Percentiles rank a stretch among this genome's conserved stretches.
Evolutionary conservation across 1,140 invertebrate genomes (phyloP).

Genomic region (Heliconius hermathena): DNA sequence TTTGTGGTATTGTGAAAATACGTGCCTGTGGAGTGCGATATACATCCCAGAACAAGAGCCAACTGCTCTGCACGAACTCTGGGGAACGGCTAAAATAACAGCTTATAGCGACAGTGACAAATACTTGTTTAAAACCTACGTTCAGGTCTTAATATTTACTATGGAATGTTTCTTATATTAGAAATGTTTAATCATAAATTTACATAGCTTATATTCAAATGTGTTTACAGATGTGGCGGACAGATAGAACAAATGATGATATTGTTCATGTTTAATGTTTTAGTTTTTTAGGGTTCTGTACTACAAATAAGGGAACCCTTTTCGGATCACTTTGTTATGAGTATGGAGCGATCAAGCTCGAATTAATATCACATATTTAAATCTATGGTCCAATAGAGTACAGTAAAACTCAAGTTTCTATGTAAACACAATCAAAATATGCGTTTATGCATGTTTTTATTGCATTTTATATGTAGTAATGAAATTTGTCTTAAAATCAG

Average conservation of each 20-base stretch:
- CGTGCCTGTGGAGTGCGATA: not conserved
- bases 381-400: too few relatives aligned
- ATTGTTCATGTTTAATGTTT: not conserved
- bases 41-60: conserved; percentile 7
- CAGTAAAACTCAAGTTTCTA: too few relatives aligned
- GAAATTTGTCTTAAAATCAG: too few relatives aligned
- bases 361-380: too few relatives aligned
- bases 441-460: too few relatives aligned
- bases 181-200: not conserved
- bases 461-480: too few relatives aligned
- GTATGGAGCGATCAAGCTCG: too few relatives aligned
- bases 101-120: conserved; percentile 6
- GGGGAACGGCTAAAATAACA: conserved; percentile 7
- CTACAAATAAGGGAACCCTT: too few relatives aligned
- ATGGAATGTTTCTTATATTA: not conserved
- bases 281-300: too few relatives aligned
- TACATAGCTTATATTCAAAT: not conserved
- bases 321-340: too few relatives aligned
- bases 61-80: not conserved
- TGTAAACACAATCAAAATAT: too few relatives aligned
- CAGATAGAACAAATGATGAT: not conserved
- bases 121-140: conserved; percentile 3
- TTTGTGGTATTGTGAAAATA: not conserved
- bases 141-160: not conserved
- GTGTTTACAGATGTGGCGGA: not conserved